phyloP scores from a whole-genome alignment of 1,140 invertebrate genomes.

The Pseudomyrmex gracilis region DNA sequence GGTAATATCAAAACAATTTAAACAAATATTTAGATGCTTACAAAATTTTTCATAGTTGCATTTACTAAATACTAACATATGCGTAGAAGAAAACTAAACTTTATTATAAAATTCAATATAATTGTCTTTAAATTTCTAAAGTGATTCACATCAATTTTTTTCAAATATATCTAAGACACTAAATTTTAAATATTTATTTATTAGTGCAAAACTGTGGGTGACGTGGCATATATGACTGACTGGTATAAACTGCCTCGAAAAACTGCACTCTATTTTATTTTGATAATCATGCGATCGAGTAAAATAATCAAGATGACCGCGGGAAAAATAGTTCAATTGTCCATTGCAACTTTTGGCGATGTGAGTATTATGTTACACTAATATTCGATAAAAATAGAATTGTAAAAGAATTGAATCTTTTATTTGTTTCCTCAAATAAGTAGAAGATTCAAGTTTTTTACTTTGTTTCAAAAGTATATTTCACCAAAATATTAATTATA shows the following conservation, averaged over 20 bases:
- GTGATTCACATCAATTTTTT: neutral
- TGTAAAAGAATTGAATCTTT: neutral
- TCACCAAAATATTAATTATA: too few relatives aligned
- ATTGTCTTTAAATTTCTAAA: neutral
- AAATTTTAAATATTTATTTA: slow-evolving; percentile 23
- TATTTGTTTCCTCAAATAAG: neutral
- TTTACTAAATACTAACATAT: too few relatives aligned
- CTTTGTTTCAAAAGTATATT: too few relatives aligned
- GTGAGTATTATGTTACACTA: slow-evolving; percentile 30
- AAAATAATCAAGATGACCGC: slow-evolving; percentile 71
- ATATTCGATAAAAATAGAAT: neutral
- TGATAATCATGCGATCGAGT: slow-evolving; percentile 66
- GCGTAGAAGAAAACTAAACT: neutral
- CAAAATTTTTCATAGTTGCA: too few relatives aligned
- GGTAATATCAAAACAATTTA: slow-evolving; percentile 48
- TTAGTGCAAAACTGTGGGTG: slow-evolving; percentile 66
- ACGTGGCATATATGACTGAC: slow-evolving; percentile 68
- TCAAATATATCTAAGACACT: neutral
- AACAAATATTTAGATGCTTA: too few relatives aligned
- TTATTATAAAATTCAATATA: neutral
- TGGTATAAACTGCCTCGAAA: slow-evolving; percentile 71
- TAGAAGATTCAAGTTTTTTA: neutral
- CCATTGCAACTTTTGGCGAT: slow-evolving; percentile 56
- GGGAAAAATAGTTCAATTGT: slow-evolving; percentile 73
- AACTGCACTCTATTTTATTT: slow-evolving; percentile 60